These are phyloP conservation scores for Yponomeuta cagnagella DNA, from an alignment of 2,888 invertebrate species.

Conservation along the genomic window DNA sequence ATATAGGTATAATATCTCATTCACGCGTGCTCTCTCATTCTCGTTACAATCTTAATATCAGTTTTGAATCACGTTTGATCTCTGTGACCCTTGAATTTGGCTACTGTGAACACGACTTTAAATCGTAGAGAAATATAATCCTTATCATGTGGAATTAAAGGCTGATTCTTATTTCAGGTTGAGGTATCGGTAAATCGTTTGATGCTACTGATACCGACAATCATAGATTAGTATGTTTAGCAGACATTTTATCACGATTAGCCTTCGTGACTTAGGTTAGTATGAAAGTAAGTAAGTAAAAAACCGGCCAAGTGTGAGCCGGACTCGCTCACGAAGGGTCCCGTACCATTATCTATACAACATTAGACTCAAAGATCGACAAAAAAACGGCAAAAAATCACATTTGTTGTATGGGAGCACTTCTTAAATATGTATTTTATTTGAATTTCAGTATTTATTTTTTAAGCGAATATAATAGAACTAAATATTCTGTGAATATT, in stretches of 20 bases:
- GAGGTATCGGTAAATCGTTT: constrained; percentile 39
- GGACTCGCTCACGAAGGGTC: too few species aligned
- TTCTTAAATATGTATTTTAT: too few species aligned
- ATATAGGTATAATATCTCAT: constrained; percentile 51
- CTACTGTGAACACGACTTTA: constrained; percentile 68
- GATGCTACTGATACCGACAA: constrained; percentile 61
- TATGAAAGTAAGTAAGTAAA: not conserved
- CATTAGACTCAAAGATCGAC: too few species aligned
- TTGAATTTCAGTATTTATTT: too few species aligned
- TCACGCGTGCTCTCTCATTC: constrained; percentile 65
- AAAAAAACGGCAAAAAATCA: too few species aligned
- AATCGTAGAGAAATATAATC: constrained; percentile 29
- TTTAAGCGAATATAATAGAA: too few species aligned
- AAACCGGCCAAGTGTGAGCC: too few species aligned
- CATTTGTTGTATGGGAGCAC: too few species aligned
- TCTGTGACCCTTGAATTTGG: constrained; percentile 68
- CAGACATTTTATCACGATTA: constrained; percentile 38
- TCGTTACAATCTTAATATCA: constrained; percentile 64
- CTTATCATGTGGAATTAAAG: constrained; percentile 27
- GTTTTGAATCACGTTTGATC: constrained; percentile 71
- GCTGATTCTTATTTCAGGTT: constrained; percentile 22
- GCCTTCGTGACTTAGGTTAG: constrained; percentile 24
- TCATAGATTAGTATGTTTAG: constrained; percentile 64
- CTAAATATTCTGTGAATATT: too few species aligned
- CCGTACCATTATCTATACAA: too few species aligned